Evolutionary conservation across 2,888 invertebrate species (phyloP), one percentile per base, ranked within the genome.

Genomic region (Macrophya alboannulata): DNA sequence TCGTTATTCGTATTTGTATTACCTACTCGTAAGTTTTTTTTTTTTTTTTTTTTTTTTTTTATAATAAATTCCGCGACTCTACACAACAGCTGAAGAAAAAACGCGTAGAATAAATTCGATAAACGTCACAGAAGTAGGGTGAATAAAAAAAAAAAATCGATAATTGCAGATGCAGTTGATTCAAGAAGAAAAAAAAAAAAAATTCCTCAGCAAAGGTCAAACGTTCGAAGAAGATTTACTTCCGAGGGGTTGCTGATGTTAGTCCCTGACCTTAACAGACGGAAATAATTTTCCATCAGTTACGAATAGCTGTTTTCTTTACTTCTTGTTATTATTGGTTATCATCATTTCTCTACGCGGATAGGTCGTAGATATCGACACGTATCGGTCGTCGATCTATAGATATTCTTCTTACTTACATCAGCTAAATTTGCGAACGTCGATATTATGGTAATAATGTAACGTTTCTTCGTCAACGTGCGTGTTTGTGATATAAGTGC

Each of bases 361-460:
- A 62, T 62, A 25, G 21, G 6, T 31, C 9, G 12, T 62, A 1
- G 10, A 62, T 62, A 62, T 25, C 21, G 21, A 62, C 12, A 62
- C n/a, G n/a, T n/a, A 55, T 55, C 55, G n/a, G n/a, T 55, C n/a
- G n/a, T 55, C n/a, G n/a, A n/a, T 55, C 55, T 55, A 55, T 55
- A 55, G 1, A 31, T 2, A 17, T n/a, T 55, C 5, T 51, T n/a
- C 71, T 71, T 15, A n/a, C 71, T 6, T 15, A n/a, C 71, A 4
- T 9, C 3, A 40, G 71, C 17, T 71, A n/a, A 40, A 40, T 17
- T 71, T n/a, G n/a, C 17, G 40, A 71, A 71, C 71, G 71, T 71
- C 71, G n/a, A 71, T 71, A 71, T 40, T 40, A 40, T 71, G 40
- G n/a, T 31, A 37, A 71, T 40, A 40, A 71, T 9, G 71, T 9